Base-by-base conservation (phyloP, 2,888 invertebrate species). In the Copidosoma aretas region DNA sequence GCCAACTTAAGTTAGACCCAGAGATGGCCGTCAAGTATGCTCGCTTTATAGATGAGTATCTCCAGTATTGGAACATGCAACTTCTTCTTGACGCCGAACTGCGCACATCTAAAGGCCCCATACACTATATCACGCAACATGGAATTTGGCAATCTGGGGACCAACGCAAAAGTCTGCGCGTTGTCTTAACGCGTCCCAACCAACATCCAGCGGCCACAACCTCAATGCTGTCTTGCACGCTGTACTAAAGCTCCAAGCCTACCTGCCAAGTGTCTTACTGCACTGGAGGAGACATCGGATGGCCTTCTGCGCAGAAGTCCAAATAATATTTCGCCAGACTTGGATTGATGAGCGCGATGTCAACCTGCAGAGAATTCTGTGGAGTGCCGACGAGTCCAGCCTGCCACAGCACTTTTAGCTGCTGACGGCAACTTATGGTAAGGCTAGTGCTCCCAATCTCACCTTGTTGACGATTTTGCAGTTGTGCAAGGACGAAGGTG, bases 401-500 rank as follows among this genome's bases (percentile, higher is more conserved):
- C 17, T 12, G 19, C 51, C 19, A 19, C 10, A 19, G 17, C 51
- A 51, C 51, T 51, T 51, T 51, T n/a, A 51, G 51, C 51, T 65
- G 0, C n/a, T 41, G 1, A 65, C 65, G 1, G 65, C 60, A 17
- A 65, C 65, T 10, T 65, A 65, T 46, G 59, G 53, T 4, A 25
- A 24, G 17, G 32, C 60, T 12, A 53, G 39, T 22, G 59, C 65
- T 17, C 65, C 60, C 8, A 54, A 65, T 12, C 17, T 60, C 12
- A 17, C 65, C n/a, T 14, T 59, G 15, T 53, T 59, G 0, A 43
- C 54, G 14, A 14, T 65, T 15, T 5, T 43, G 15, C 65, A 65
- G 15, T 53, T 65, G 2, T 65, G 65, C 24, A n/a, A n/a, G 0
- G 65, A 65, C n/a, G 65, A 65, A 12, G 65, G 60, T 19, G 10